Evolutionary conservation across 1,140 invertebrate species (phyloP), one percentile per base, ranked within the genome.

Genomic region (Coelopa frigida): DNA sequence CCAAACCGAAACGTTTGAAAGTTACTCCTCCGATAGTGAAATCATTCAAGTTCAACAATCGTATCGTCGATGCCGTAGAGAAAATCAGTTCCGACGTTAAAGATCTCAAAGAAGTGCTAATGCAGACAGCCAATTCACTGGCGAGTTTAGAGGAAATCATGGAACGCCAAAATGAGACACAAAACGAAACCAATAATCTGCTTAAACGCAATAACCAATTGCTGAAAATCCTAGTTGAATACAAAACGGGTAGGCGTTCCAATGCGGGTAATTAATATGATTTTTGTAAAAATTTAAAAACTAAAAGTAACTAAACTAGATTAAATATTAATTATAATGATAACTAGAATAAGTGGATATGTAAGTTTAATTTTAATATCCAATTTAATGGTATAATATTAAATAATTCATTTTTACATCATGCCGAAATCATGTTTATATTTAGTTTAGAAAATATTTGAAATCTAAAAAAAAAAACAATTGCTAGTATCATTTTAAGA

Each of bases 191-290:
- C 11, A 44, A 44, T 44, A 22, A 18, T 5, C 8, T 35, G n/a
- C 31, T 44, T 7, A 44, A 44, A 23, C 42, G 42, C 1, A 44
- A 35, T 33, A 29, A 22, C 14, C 42, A 44, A 23, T 14, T 44
- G 18, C 20, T 44, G 24, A 44, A 44, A 17, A 23, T 44, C 3
- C 24, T 44, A 12, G 42, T 44, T 4, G 42, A 44, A 44, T 44
- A 33, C 22, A 44, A 44, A 22, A 23, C 21, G 32, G 42, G 42
- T 10, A 22, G 23, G 21, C 42, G 42, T 12, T n/a, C 15, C 11
- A 44, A 23, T 5, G 20, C 10, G 18, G 23, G 35, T n/a, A 44
- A 32, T n/a, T 31, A 21, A 32, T 7, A n/a, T n/a, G n/a, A n/a
- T n/a, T n/a, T n/a, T n/a, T n/a, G n/a, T n/a, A n/a, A n/a, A n/a